Evolutionary conservation across 53 echinoderm and acorn worm species (phyloP).

Genomic region (Pentamera pediparva): DNA sequence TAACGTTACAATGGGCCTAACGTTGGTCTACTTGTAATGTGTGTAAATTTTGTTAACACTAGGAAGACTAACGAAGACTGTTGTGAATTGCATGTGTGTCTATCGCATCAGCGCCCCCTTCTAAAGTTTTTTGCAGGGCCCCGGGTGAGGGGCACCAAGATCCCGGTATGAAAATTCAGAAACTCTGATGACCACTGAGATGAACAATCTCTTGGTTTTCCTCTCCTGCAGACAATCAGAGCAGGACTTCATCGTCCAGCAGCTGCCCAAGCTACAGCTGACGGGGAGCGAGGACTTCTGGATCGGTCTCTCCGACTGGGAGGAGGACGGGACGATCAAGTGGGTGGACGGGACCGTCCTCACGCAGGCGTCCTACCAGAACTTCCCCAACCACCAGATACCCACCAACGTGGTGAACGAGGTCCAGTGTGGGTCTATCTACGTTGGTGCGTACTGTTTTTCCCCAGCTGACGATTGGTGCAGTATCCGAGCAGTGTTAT

Average conservation of each 20-base stretch:
- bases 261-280: slow-evolving; percentile 39
- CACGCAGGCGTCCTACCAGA: slow-evolving; percentile 27
- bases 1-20: too few relatives aligned
- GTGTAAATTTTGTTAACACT: too few relatives aligned
- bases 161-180: too few relatives aligned
- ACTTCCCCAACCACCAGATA: slow-evolving; percentile 43
- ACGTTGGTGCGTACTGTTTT: slow-evolving; percentile 43
- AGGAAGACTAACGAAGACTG: too few relatives aligned
- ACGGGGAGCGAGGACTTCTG: slow-evolving; percentile 43
- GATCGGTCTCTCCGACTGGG: slow-evolving; percentile 56
- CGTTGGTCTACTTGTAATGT: too few relatives aligned
- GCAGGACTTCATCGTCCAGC: slow-evolving; percentile 54
- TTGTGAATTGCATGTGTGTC: too few relatives aligned
- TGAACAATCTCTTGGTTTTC: not conserved
- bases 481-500: too few relatives aligned
- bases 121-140: too few relatives aligned
- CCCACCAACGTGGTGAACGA: slow-evolving; percentile 29
- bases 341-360: slow-evolving; percentile 47
- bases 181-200: too few relatives aligned
- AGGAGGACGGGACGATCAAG: slow-evolving; percentile 43
- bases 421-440: slow-evolving; percentile 50
- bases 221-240: slow-evolving; percentile 36
- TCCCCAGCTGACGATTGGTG: too few relatives aligned
- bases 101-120: too few relatives aligned
- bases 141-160: too few relatives aligned